phyloP scores from a whole-genome alignment of 1,140 invertebrate species.

The Fopius arisanus region DNA sequence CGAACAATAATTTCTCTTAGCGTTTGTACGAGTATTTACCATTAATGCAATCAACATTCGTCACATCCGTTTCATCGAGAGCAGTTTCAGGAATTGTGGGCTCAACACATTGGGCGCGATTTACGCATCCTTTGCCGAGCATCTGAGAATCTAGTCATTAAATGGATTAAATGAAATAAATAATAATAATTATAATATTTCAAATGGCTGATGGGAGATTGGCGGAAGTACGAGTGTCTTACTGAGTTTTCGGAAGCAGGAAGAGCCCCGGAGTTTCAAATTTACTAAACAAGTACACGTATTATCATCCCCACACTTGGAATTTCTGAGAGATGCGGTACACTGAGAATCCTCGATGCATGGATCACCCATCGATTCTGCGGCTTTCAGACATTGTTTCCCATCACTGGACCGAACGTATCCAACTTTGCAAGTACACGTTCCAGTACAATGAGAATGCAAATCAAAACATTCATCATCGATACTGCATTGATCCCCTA shows the following conservation, averaged over 20 bases:
- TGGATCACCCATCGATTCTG: constrained; percentile 47
- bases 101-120: constrained; percentile 46
- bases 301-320: constrained; percentile 41
- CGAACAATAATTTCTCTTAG: constrained; percentile 18
- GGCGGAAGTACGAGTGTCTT: constrained; percentile 29
- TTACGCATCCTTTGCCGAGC: constrained; percentile 39
- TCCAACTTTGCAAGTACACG: constrained; percentile 49
- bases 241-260: constrained; percentile 48
- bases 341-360: constrained; percentile 56
- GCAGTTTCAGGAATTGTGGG: constrained; percentile 44
- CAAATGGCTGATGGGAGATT: not conserved
- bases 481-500: constrained; percentile 43
- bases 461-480: constrained; percentile 51
- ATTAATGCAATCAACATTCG: constrained; percentile 51
- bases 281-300: constrained; percentile 44
- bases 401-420: constrained; percentile 46
- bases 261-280: constrained; percentile 46
- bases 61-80: constrained; percentile 41
- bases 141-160: constrained; percentile 39
- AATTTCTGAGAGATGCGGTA: constrained; percentile 41
- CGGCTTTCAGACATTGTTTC: constrained; percentile 47
- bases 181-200: not conserved
- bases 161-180: not conserved
- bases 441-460: constrained; percentile 46
- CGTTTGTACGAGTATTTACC: no score